Base-by-base conservation (phyloP, 2,797 vertebrate genomes). In the Erpetoichthys calabaricus region DNA sequence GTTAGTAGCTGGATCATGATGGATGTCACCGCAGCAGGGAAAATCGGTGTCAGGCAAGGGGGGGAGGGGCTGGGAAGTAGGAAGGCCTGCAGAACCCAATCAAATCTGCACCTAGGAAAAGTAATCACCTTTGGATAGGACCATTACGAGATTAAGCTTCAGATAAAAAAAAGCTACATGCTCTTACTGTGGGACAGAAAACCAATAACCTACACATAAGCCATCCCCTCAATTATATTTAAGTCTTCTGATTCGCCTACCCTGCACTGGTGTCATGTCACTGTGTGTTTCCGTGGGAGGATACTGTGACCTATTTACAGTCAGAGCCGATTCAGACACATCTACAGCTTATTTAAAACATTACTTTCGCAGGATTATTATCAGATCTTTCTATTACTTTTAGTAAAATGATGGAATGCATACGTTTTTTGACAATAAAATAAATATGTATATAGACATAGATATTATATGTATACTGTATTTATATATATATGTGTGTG, bases 81-180 rank as follows among this genome's bases (percentile, higher is more conserved):
- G 41, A 5, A 41, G 44, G 9, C 49, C 66, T 53, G 25, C 56
- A 5, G 58, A 65, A 59, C 66, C 59, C 54, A 69, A 64, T 66
- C 64, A 76, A 72, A 76, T 73, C 66, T 67, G 43, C 57, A 70
- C 59, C 63, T 59, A 63, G 67, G 59, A 69, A 53, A 70, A 67
- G 62, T 73, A 76, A 76, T 78, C 65, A 69, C 67, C 68, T 73
- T 68, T 65, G 74, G 68, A 61, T 64, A 69, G 70, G 62, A 67
- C 69, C 63, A 72, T 77, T 74, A 79, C 67, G 64, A 76, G 69
- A 78, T 77, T 73, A 75, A 70, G 64, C 59, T 51, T 57, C 7
- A 59, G 60, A 67, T 65, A 67, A 73, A 68, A 49, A 55, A 59
- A 69, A 67, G 65, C 73, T 74, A 62, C 62, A 67, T 68, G 55